Evolutionary conservation across 2,797 vertebrate genomes (phyloP), one percentile per base, ranked within the genome.

Genomic region (Monodelphis domestica): DNA sequence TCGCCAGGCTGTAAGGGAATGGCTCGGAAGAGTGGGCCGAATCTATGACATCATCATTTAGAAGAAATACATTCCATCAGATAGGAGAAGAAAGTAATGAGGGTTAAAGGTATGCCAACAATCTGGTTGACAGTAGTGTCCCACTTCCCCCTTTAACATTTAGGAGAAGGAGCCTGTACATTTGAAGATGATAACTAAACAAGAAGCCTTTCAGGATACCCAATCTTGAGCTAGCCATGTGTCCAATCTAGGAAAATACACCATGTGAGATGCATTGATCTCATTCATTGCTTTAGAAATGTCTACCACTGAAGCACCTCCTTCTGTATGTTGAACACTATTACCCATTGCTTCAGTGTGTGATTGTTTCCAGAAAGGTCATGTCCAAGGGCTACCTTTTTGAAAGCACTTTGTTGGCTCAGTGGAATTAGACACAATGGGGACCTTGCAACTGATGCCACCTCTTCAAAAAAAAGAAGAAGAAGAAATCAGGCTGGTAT

Each of bases 1-100:
- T 57, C 99, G 99, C 54, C 99, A 99, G 96, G 99, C 99, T 0
- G 99, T 99, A 24, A 98, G 99, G 2, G 99, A 99, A 90, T 99
- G 99, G 99, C 98, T 99, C 54, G 99, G 99, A 89, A 98, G 99
- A 91, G 98, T 99, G 38, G 99, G 99, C 24, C 98, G 99, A 12
- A 99, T 99, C 95, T 99, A 99, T 0, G 99, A 99, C 70, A 99
- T 99, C 97, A 99, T 98, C 56, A 56, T 98, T 96, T 99, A 98
- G 96, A 38, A 96, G 90, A 90, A 30, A 59, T 59, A 10, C 14
- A 21, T 63, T 93, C 92, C 84, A 2, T 63, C 88, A 91, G 70
- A 28, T 50, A 95, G 88, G 87, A 95, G 63, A 84, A 96, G 55
- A 94, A 70, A 52, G 3, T 78, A 63, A 93, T 87, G 52, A 91